These are phyloP conservation scores for Trinectes maculatus DNA, from an alignment of 2,113 vertebrate species.

Conservation along the genomic window DNA sequence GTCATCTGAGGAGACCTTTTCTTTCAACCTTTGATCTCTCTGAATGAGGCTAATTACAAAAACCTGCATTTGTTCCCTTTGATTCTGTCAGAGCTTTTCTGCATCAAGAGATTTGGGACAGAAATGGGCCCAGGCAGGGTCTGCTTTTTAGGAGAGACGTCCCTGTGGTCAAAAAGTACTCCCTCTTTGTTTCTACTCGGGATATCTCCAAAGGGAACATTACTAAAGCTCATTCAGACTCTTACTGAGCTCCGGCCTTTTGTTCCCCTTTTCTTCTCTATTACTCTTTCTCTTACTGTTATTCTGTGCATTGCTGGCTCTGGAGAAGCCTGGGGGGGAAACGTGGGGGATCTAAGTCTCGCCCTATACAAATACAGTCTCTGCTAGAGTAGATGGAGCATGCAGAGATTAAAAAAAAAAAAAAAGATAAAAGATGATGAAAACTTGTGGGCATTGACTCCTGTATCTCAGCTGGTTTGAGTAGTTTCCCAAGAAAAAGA, in stretches of 20 bases:
- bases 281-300: conserved; percentile 27
- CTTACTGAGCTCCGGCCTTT: conserved; percentile 38
- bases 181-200: conserved; percentile 45
- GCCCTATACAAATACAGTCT: conserved; percentile 37
- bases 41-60: conserved; percentile 35
- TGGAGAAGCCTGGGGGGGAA: conserved; percentile 27
- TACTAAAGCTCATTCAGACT: conserved; percentile 40
- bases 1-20: conserved; percentile 36
- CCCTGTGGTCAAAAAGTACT: conserved; percentile 66
- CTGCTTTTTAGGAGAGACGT: conserved; percentile 21
- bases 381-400: conserved; percentile 9
- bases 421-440: not conserved
- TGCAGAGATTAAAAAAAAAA: not conserved
- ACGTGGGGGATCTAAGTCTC: conserved; percentile 10
- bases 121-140: conserved; percentile 22
- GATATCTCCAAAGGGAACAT: conserved; percentile 62
- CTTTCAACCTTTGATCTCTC: conserved; percentile 39
- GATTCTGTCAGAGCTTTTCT: conserved; percentile 62
- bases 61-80: conserved; percentile 48
- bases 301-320: conserved; percentile 7
- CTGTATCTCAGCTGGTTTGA: conserved; percentile 6
- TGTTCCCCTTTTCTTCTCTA: conserved; percentile 21
- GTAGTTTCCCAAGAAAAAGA: not conserved
- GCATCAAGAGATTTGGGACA: conserved; percentile 49
- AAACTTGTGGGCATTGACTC: conserved; percentile 20